These are phyloP conservation scores for Scaptomyza caliginosa DNA, from an alignment of 2,888 invertebrate species.

Conservation along the genomic window DNA sequence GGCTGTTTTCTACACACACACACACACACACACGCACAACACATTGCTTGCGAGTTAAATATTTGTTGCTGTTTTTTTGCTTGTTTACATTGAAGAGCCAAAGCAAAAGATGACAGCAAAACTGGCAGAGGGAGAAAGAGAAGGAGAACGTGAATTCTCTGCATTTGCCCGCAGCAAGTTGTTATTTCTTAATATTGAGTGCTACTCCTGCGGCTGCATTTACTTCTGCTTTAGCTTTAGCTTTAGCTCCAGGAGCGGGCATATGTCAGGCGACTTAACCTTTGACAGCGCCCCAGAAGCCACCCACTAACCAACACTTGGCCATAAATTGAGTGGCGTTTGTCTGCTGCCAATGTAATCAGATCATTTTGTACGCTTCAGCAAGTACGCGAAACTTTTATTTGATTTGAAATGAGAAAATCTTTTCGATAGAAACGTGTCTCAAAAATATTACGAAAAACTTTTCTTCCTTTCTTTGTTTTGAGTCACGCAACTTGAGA, in stretches of 20 bases:
- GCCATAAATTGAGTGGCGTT: constrained; percentile 59
- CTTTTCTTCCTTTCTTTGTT: not conserved
- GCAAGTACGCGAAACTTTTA: constrained; percentile 47
- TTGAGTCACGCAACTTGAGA: not conserved
- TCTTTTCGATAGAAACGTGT: constrained; percentile 35
- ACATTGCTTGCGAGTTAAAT: constrained; percentile 62
- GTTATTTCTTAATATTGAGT: constrained; percentile 78
- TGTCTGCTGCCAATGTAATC: constrained; percentile 55
- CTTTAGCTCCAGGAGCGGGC: constrained; percentile 6
- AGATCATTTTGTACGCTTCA: constrained; percentile 54
- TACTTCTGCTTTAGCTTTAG: not conserved
- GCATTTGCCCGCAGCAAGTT: constrained; percentile 57
- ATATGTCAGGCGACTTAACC: constrained; percentile 52
- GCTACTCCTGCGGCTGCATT: constrained; percentile 13
- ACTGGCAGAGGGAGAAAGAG: not conserved
- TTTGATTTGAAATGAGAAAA: constrained; percentile 45
- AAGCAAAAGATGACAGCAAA: constrained; percentile 40
- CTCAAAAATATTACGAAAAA: not conserved
- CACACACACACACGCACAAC: constrained; percentile 19
- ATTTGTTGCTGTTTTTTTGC: constrained; percentile 68
- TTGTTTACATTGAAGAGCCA: constrained; percentile 72
- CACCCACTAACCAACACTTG: constrained; percentile 10
- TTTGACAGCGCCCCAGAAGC: constrained; percentile 31
- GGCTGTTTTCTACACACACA: constrained; percentile 40
- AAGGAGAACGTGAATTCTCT: constrained; percentile 4